These are phyloP conservation scores for Eclectus roratus DNA, from an alignment of 2,113 vertebrate species.

Conservation along the genomic window DNA sequence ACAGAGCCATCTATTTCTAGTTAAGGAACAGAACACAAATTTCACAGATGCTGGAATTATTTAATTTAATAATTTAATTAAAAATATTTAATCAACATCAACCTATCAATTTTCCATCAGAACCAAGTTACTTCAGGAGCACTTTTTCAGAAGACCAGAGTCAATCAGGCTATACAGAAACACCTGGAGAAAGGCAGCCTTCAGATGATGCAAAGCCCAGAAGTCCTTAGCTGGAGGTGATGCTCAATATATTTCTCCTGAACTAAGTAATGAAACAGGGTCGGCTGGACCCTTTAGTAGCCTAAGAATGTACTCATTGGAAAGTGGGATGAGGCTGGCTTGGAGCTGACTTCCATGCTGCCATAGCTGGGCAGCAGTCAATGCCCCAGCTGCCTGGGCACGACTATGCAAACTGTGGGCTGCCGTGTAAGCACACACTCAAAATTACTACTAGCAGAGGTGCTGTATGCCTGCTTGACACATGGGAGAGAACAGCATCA, in stretches of 20 bases:
- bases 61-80: not conserved
- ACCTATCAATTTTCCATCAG: not conserved
- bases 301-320: not conserved
- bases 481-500: fast-evolving
- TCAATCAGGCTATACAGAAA: not conserved
- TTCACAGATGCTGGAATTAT: not conserved
- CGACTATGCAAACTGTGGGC: not conserved
- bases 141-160: not conserved
- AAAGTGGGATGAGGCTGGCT: fast-evolving
- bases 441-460: not conserved
- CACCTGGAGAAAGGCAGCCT: not conserved
- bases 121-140: not conserved
- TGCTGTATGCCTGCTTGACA: not conserved
- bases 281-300: not conserved
- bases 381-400: too few relatives aligned
- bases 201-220: not conserved
- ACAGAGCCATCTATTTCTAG: not conserved
- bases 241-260: not conserved
- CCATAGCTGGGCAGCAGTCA: not conserved
- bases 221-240: not conserved
- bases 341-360: not conserved
- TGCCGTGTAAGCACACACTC: not conserved
- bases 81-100: not conserved
- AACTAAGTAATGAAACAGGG: not conserved
- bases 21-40: not conserved